Conservation (phyloP, 2,113 vertebrate species). For the Corythaeola cristata region DNA sequence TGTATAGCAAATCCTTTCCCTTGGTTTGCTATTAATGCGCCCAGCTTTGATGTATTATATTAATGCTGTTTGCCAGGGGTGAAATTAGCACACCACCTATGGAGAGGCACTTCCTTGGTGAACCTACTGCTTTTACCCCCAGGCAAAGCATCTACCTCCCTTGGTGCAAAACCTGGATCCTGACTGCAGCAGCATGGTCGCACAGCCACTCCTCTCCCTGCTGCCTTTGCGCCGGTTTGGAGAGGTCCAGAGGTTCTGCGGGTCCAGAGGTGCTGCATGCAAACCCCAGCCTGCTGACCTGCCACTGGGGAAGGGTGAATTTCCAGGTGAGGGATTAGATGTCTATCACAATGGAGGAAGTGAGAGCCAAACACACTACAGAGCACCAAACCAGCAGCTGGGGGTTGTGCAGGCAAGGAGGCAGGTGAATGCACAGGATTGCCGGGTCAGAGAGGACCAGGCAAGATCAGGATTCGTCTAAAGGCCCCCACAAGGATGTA, state of each 20-base stretch:
- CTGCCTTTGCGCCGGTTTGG: background rate
- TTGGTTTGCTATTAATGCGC: constrained; percentile 31
- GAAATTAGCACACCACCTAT: constrained; percentile 42
- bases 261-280: accelerated
- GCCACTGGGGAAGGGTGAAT: background rate
- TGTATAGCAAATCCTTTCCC: constrained; percentile 48
- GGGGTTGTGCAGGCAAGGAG: background rate
- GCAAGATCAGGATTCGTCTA: background rate
- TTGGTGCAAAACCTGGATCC: background rate
- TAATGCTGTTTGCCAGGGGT: constrained; percentile 36
- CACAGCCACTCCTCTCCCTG: background rate
- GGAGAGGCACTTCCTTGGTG: constrained; percentile 15
- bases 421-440: background rate
- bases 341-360: background rate
- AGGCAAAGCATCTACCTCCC: background rate
- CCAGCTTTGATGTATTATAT: constrained; percentile 49
- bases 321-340: background rate
- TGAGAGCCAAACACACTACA: accelerated
- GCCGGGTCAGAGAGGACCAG: background rate
- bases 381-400: background rate
- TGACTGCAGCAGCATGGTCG: background rate
- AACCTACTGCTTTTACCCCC: background rate
- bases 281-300: background rate
- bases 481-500: background rate
- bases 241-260: background rate